These are phyloP conservation scores for Panthera leo DNA, from an alignment of 2,113 vertebrate genomes.

Conservation along the genomic window DNA sequence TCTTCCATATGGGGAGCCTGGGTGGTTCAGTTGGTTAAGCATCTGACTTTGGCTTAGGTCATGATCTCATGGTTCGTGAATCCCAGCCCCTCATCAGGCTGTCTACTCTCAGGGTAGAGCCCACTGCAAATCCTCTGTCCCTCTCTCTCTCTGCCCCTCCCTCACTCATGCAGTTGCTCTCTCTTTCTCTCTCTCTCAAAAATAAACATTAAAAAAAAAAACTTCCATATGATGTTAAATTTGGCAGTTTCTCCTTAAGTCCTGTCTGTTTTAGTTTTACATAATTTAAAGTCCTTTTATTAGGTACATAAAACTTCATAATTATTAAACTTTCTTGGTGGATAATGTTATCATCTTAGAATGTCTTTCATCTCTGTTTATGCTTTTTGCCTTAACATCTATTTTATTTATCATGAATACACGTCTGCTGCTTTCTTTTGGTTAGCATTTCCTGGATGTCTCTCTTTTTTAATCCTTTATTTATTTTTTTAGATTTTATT, in stretches of 20 bases:
- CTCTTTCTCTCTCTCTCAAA: too few species aligned
- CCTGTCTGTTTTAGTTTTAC: neutral
- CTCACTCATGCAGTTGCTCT: too few species aligned
- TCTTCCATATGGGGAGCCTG: neutral
- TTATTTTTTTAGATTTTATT: neutral
- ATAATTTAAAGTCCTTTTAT: neutral
- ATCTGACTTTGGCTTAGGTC: too few species aligned
- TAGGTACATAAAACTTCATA: neutral
- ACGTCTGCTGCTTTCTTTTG: neutral
- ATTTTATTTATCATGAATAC: neutral
- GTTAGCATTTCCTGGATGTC: neutral
- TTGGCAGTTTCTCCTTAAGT: neutral
- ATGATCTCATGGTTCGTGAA: too few species aligned
- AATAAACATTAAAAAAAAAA: neutral
- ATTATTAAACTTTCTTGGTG: neutral
- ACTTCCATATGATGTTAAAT: neutral
- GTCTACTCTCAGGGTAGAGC: too few species aligned
- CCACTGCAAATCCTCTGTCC: too few species aligned
- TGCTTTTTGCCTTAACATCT: neutral
- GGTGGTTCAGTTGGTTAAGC: too few species aligned
- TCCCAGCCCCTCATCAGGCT: too few species aligned
- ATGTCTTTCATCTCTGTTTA: neutral
- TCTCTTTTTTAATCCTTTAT: neutral
- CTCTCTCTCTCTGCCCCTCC: too few species aligned
- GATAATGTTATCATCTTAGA: neutral